Evolutionary conservation across 2,888 invertebrate species (phyloP), one percentile per base, ranked within the genome.

Genomic region (Luperina nickerlii): DNA sequence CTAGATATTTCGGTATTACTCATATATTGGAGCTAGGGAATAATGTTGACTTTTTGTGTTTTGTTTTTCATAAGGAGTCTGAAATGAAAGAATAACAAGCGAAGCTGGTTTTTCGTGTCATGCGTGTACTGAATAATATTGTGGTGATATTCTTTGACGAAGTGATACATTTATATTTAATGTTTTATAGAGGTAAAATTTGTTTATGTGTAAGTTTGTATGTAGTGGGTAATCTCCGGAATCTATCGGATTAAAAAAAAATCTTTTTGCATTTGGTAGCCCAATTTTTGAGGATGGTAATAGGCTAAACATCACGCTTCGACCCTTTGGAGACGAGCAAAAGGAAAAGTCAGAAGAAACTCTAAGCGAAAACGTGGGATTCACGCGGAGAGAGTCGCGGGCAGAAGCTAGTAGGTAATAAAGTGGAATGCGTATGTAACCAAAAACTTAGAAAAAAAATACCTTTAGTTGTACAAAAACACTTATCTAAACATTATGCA

Each of bases 21-120:
- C 1, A 11, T 45, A 69, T 73, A 38, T 81, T 57, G 15, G 54
- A 54, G 68, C n/a, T 71, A 24, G 42, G 42, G 48, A 57, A 62
- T 54, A 20, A 65, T 72, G 42, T 54, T 68, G n/a, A n/a, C 45
- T 63, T 74, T 63, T 65, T 62, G 60, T 60, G 24, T 18, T 9
- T 54, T 82, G 60, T 67, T 72, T 78, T 77, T 57, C 13, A 27
- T 57, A 38, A 0, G 32, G 1, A 68, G 27, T 60, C 13, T 42
- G 74, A 27, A 72, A 82, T 82, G 18, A 24, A 71, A 84, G 54
- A 82, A 74, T 54, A 82, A 82, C 66, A 85, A 38, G 32, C 38
- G 15, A n/a, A 15, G 13, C 18, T 20, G 60, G 57, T 80, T 45
- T 15, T 74, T 42, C 3, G 5, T 74, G n/a, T 2, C 20, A 20